These are phyloP conservation scores for Archips crataeganus DNA, from an alignment of 2,888 invertebrate genomes.

Conservation along the genomic window DNA sequence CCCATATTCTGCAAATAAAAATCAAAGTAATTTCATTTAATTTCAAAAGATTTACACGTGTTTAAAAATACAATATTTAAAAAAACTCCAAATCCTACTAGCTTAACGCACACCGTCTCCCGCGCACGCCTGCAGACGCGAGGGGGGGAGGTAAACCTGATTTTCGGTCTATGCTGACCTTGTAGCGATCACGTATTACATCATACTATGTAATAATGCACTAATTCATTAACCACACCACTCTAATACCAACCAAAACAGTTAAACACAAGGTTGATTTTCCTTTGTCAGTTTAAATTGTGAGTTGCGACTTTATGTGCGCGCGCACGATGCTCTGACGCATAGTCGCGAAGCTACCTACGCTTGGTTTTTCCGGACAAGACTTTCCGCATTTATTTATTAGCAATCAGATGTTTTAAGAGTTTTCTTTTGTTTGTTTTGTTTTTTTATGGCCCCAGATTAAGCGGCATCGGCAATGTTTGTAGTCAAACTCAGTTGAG, in stretches of 20 bases:
- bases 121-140: conserved; percentile 55
- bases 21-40: too few species aligned
- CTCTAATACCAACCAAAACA: conserved; percentile 45
- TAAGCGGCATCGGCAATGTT: conserved; percentile 13
- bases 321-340: conserved; percentile 58
- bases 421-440: conserved; percentile 52
- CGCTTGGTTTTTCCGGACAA: conserved; percentile 79
- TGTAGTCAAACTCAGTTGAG: conserved; percentile 24
- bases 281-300: conserved; percentile 21
- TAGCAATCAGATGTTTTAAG: conserved; percentile 48
- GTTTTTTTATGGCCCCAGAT: conserved; percentile 42
- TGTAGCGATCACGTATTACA: conserved; percentile 79
- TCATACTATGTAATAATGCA: conserved; percentile 76
- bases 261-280: conserved; percentile 42
- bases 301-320: conserved; percentile 51
- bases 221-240: conserved; percentile 56
- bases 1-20: too few species aligned
- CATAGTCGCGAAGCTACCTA: conserved; percentile 69
- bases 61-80: not conserved
- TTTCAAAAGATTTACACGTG: too few species aligned
- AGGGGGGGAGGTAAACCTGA: conserved; percentile 74
- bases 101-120: conserved; percentile 52
- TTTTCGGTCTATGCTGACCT: conserved; percentile 85
- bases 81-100: conserved; percentile 41
- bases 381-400: conserved; percentile 74